Evolutionary conservation across 2,113 vertebrate species (phyloP).

Genomic region (Macrotis lagotis): DNA sequence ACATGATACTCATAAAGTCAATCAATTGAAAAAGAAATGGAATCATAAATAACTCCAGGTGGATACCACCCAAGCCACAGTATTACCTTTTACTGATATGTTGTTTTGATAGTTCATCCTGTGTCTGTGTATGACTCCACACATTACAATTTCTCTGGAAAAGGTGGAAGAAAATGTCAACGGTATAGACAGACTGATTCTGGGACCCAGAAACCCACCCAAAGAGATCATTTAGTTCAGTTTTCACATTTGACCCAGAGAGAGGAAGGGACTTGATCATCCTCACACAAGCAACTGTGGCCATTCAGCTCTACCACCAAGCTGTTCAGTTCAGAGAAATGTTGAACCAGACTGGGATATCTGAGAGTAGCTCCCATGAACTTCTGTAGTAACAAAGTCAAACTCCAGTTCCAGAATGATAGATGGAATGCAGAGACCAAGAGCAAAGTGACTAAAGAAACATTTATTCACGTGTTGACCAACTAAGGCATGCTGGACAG

Average conservation of each 20-base stretch:
- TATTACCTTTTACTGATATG: constrained; percentile 42
- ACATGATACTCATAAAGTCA: constrained; percentile 36
- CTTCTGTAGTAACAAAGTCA: neutral
- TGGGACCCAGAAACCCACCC: neutral
- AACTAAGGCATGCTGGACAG: neutral
- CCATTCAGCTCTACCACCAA: neutral
- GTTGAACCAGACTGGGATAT: neutral
- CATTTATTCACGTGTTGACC: neutral
- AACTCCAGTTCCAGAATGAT: neutral
- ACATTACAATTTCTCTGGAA: constrained; percentile 21
- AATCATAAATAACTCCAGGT: constrained; percentile 63
- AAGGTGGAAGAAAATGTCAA: neutral
- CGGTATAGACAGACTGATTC: neutral
- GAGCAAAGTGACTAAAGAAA: neutral
- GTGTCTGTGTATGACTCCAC: neutral
- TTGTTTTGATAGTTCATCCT: constrained; percentile 48
- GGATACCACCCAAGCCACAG: constrained; percentile 38
- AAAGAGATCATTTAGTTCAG: neutral
- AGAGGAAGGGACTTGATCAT: neutral
- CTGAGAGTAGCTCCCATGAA: neutral
- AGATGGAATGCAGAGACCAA: neutral
- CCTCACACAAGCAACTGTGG: neutral
- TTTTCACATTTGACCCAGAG: neutral
- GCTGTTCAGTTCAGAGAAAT: neutral
- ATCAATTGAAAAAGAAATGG: constrained; percentile 38